Percentiles rank a stretch among this genome's conserved stretches.
phyloP scores from a whole-genome alignment of 2,888 invertebrate species.

The Sinohyriopsis cumingii region DNA sequence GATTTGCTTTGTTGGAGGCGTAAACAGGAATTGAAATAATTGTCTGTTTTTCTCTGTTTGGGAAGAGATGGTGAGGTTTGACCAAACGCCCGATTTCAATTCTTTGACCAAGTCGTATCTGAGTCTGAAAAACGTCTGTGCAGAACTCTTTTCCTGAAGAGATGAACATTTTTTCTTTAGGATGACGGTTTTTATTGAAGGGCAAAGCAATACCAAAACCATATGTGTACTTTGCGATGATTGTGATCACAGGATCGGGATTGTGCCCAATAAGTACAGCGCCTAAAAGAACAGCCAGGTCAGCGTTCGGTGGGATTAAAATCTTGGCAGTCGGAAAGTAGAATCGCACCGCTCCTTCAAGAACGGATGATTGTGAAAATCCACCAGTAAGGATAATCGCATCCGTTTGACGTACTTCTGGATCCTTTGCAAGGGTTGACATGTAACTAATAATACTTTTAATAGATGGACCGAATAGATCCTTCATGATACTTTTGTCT shows the following conservation, averaged over 20 bases:
- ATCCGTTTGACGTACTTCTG: conserved; percentile 33
- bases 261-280: conserved; percentile 41
- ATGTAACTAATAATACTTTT: conserved; percentile 37
- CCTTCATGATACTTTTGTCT: conserved; percentile 36
- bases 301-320: conserved; percentile 33
- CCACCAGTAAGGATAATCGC: conserved; percentile 35
- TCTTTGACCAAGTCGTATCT: conserved; percentile 15
- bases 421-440: conserved; percentile 34
- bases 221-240: conserved; percentile 29
- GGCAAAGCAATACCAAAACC: conserved; percentile 47
- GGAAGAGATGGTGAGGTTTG: conserved; percentile 7
- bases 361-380: conserved; percentile 32
- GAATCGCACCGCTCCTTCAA: conserved; percentile 29
- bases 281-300: conserved; percentile 37
- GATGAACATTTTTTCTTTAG: conserved; percentile 31
- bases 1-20: conserved; percentile 5
- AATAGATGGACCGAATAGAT: conserved; percentile 36
- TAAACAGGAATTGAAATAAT: conserved; percentile 23
- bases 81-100: conserved; percentile 20
- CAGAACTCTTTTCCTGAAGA: conserved; percentile 25
- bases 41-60: conserved; percentile 28
- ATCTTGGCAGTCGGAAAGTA: conserved; percentile 46
- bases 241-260: conserved; percentile 20
- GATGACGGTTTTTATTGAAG: conserved; percentile 31
- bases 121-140: conserved; percentile 31